Base-by-base conservation (phyloP, 2,888 invertebrate genomes). In the Lysandra coridon region DNA sequence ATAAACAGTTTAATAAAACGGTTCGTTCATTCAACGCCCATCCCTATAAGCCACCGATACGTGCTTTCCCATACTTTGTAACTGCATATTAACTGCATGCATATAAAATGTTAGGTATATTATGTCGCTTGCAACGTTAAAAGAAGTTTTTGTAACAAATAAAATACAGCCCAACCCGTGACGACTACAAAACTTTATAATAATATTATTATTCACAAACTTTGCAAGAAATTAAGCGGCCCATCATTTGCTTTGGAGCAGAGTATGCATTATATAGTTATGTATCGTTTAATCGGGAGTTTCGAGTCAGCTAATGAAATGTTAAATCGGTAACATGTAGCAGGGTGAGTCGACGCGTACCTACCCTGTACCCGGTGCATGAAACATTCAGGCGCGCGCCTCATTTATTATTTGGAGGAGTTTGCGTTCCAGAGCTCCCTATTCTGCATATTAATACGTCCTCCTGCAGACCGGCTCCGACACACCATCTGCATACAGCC, bases 401-500 rank as follows among this genome's bases (percentile, higher is more conserved):
- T 69, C 69, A 69, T 69, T 33, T 69, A 69, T 69, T 37, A 69
- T 69, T 69, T 69, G 14, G 33, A 12, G 33, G 33, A 69, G 69
- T 33, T 69, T 69, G 69, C 33, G 69, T 69, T 69, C 14, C 69
- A 37, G 14, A 69, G 64, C 33, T 69, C 17, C 33, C 69, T 33
- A 37, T 37, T 69, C 33, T 69, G 14, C 69, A 69, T 69, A 69
- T 69, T 37, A 69, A 69, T 37, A 69, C 69, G 69, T 14, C 4
- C 33, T 69, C 33, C 33, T 33, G 69, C 69, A 69, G 69, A 37
- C 17, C 4, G 14, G 69, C 30, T 10, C 10, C 33, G n/a, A 23
- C n/a, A 23, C 49, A 49, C 12, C 2, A 44, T 44, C 44, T 44
- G 44, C 44, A 44, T 44, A 44, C 44, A 44, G 49, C 12, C 49